Percentiles rank a stretch among this genome's conserved stretches.
These are phyloP conservation scores for Berghia stephanieae DNA, from an alignment of 1,140 invertebrate genomes.

Conservation along the genomic window DNA sequence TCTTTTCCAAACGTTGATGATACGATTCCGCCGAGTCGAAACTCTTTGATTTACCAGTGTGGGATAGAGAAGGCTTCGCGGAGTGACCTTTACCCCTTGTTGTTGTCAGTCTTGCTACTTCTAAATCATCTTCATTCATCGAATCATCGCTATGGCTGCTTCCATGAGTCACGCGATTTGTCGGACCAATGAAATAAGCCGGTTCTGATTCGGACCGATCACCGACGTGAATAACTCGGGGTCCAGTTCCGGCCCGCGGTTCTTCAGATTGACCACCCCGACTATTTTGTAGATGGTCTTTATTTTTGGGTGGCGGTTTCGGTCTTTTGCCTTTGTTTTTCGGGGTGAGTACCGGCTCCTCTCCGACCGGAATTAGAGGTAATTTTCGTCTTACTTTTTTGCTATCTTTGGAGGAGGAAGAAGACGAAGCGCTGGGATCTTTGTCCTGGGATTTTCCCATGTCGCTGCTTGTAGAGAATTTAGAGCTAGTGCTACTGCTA, in stretches of 20 bases:
- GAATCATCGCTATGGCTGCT: slow-evolving; percentile 48
- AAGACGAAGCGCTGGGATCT: background rate
- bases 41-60: slow-evolving; percentile 40
- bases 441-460: background rate
- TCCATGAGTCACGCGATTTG: slow-evolving; percentile 2
- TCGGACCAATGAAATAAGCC: slow-evolving; percentile 7
- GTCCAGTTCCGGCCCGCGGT: too few relatives aligned
- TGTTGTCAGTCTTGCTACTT: slow-evolving; percentile 56
- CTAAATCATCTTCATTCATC: slow-evolving; percentile 60
- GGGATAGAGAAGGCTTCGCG: slow-evolving; percentile 24
- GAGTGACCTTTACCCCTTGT: background rate
- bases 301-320: slow-evolving; percentile 21
- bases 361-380: slow-evolving; percentile 72
- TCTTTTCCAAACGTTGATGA: background rate
- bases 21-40: slow-evolving; percentile 31
- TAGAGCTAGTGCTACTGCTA: slow-evolving; percentile 15
- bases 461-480: slow-evolving; percentile 8
- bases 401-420: slow-evolving; percentile 22
- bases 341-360: slow-evolving; percentile 67
- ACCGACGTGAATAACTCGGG: too few relatives aligned
- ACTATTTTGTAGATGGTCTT: too few relatives aligned
- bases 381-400: slow-evolving; percentile 69
- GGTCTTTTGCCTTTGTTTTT: slow-evolving; percentile 35
- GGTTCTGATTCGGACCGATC: too few relatives aligned
- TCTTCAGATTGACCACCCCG: too few relatives aligned